Evolutionary conservation across 2,113 vertebrate species (phyloP).

Genomic region (Peucedramus taeniatus): DNA sequence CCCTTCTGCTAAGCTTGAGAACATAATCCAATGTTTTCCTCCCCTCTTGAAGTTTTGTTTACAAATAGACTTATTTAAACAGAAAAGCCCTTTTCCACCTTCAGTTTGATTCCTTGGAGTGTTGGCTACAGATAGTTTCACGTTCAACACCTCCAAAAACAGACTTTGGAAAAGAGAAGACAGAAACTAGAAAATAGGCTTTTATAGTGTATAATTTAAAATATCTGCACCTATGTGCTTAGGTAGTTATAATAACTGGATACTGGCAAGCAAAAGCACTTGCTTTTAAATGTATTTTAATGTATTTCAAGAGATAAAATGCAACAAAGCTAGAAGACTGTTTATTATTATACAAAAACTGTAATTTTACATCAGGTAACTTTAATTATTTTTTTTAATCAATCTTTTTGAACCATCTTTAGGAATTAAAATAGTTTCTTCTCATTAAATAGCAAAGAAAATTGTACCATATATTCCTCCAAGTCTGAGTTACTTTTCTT

Average conservation of each 20-base stretch:
- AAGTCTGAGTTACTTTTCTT: not conserved
- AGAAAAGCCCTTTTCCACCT: not conserved
- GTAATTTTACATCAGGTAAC: not conserved
- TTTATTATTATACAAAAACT: not conserved
- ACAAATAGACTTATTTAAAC: not conserved
- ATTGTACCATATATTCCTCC: not conserved
- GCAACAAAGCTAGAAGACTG: not conserved
- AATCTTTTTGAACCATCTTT: not conserved
- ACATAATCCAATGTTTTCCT: not conserved
- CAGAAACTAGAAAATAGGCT: not conserved
- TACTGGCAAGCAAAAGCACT: not conserved
- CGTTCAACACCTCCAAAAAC: not conserved
- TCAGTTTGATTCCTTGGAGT: not conserved
- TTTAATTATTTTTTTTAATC: no score
- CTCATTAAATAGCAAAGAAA: not conserved
- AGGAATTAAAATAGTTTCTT: not conserved
- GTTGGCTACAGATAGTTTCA: not conserved
- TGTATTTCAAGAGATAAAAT: not conserved
- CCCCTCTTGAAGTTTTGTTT: not conserved
- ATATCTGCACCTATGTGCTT: not conserved
- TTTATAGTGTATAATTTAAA: not conserved
- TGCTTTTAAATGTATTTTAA: not conserved
- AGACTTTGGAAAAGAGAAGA: not conserved
- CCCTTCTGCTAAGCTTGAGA: not conserved
- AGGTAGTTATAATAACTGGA: not conserved